Conservation (phyloP, 2,113 vertebrate genomes). For the Xiphophorus hellerii region DNA sequence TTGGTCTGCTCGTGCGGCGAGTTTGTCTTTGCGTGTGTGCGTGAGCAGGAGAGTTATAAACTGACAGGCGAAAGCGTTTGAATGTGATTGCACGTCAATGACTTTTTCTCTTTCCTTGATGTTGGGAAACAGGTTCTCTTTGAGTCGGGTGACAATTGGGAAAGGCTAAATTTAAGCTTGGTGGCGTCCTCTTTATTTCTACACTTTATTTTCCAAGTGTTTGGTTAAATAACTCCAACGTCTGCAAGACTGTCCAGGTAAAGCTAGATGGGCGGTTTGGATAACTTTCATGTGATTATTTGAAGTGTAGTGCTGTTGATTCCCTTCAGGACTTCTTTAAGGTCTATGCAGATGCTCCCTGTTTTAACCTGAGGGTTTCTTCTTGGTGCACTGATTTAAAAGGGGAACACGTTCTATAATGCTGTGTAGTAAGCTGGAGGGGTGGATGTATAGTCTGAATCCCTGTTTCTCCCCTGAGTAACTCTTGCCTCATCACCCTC, state of each 20-base stretch:
- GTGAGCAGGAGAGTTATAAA: constrained; percentile 66
- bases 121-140: constrained; percentile 69
- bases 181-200: constrained; percentile 67
- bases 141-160: constrained; percentile 72
- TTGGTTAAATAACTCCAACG: constrained; percentile 67
- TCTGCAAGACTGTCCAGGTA: constrained; percentile 60
- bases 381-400: constrained; percentile 68
- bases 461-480: constrained; percentile 48
- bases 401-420: constrained; percentile 75
- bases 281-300: constrained; percentile 28
- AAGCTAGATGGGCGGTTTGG: constrained; percentile 44
- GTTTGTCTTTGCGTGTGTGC: constrained; percentile 38
- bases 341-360: constrained; percentile 70
- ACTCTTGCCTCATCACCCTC: constrained; percentile 48
- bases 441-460: constrained; percentile 67
- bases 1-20: constrained; percentile 43
- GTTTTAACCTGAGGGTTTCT: constrained; percentile 69
- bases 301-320: constrained; percentile 22
- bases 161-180: constrained; percentile 73
- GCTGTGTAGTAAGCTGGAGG: constrained; percentile 70
- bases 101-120: constrained; percentile 30
- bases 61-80: constrained; percentile 74
- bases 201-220: constrained; percentile 56
- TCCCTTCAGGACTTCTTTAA: constrained; percentile 75
- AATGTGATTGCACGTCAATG: constrained; percentile 71